phyloP scores from a whole-genome alignment of 2,797 vertebrate genomes.

The Pempheris klunzingeri region DNA sequence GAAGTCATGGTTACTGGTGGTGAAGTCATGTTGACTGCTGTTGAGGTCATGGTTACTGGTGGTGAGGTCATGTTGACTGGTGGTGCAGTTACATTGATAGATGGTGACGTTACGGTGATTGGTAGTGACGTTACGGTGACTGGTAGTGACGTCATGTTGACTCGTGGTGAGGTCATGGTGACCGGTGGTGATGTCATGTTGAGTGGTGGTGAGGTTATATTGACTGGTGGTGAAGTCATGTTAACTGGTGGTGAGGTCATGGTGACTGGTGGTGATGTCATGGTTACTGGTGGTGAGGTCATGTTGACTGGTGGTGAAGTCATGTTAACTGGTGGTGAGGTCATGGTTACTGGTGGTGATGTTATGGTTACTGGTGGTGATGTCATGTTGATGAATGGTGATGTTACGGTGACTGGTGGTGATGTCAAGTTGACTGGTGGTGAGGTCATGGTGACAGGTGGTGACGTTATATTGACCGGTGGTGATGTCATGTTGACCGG shows the following conservation, averaged over 20 bases:
- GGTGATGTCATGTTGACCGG: not conserved
- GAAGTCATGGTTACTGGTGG: not conserved
- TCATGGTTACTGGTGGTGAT: not conserved
- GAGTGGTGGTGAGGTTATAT: not conserved
- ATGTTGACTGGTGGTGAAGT: not conserved
- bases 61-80: not conserved
- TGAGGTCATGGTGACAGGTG: not conserved
- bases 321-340: accelerated
- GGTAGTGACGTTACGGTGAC: not conserved
- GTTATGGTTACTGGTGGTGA: too few species aligned
- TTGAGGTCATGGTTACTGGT: not conserved
- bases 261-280: not conserved
- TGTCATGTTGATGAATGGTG: too few species aligned
- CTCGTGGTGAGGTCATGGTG: not conserved
- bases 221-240: not conserved
- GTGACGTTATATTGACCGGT: not conserved
- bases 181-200: accelerated
- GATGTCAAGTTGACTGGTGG: not conserved
- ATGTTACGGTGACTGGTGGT: not conserved
- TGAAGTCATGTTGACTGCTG: not conserved
- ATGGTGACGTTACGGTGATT: not conserved
- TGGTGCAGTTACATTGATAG: accelerated
- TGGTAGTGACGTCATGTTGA: not conserved
- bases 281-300: not conserved
- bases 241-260: accelerated